Percentiles rank a stretch among this genome's conserved stretches.
phyloP scores from a whole-genome alignment of 2,888 invertebrate genomes.

The Palloptera scutellata region DNA sequence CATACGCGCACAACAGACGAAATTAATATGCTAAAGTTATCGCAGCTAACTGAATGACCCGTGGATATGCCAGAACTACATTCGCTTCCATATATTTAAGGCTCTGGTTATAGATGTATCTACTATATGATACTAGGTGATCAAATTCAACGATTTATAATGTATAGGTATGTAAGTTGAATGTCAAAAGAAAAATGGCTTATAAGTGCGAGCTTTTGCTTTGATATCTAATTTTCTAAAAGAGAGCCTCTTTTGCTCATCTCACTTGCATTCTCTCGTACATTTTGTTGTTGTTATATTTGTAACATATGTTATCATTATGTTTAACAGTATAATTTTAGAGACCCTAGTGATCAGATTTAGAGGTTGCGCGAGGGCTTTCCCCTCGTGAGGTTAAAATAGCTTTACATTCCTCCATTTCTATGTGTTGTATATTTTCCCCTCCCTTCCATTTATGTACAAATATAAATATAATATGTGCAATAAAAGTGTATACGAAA shows the following conservation, averaged over 20 bases:
- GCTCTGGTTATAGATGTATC: not conserved
- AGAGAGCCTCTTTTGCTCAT: not conserved
- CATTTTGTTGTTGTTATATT: no score
- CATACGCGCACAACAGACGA: not conserved
- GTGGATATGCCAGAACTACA: not conserved
- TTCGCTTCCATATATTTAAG: not conserved
- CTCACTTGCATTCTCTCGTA: not conserved
- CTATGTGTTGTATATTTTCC: no score
- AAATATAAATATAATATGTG: no score
- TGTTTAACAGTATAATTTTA: no score
- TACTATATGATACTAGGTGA: no score
- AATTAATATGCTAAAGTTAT: slow-evolving; percentile 5
- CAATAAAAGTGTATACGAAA: no score
- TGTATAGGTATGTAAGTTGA: not conserved
- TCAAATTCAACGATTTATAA: not conserved
- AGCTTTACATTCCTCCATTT: no score
- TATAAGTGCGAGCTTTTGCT: not conserved
- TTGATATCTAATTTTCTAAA: not conserved
- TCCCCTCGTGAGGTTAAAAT: no score
- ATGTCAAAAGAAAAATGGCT: not conserved
- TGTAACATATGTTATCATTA: no score
- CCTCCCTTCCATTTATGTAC: no score
- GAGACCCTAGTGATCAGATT: no score
- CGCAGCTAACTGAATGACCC: not conserved
- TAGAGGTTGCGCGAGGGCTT: no score